Percentiles rank a stretch among this genome's conserved stretches.
phyloP scores from a whole-genome alignment of 2,797 vertebrate genomes.

The Gallinago nigripennis region DNA sequence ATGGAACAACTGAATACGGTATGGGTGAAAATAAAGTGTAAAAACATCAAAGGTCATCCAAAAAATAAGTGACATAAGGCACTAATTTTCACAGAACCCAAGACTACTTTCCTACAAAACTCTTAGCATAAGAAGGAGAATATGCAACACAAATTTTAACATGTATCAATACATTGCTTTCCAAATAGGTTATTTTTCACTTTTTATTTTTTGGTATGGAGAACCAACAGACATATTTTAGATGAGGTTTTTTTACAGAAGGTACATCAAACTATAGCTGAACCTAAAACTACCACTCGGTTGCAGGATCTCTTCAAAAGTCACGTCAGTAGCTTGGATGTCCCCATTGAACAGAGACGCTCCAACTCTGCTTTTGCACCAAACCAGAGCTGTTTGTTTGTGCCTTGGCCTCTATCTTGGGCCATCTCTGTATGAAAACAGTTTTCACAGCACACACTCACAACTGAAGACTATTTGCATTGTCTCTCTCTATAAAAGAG shows the following conservation, averaged over 20 bases:
- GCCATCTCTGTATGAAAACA: constrained; percentile 28
- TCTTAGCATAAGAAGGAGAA: not conserved
- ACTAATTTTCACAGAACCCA: not conserved
- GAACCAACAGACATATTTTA: not conserved
- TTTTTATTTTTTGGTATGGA: not conserved
- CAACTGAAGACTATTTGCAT: constrained; percentile 42
- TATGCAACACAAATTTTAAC: not conserved
- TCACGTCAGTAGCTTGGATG: not conserved
- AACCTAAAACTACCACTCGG: not conserved
- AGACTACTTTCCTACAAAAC: not conserved
- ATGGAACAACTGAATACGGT: not conserved
- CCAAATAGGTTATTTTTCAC: not conserved
- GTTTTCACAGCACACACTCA: constrained; percentile 16
- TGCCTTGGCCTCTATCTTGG: constrained; percentile 14
- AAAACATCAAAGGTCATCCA: not conserved
- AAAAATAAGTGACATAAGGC: not conserved
- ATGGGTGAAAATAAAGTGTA: not conserved
- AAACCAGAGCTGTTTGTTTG: not conserved
- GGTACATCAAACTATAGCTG: not conserved
- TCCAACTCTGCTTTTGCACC: not conserved
- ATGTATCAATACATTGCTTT: not conserved
- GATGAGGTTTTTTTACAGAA: not conserved
- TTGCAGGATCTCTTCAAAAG: not conserved
- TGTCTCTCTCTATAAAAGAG: constrained; percentile 22
- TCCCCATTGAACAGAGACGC: not conserved